phyloP scores from a whole-genome alignment of 64 coral and sea anemone genomes.

The Acropora tenuis region DNA sequence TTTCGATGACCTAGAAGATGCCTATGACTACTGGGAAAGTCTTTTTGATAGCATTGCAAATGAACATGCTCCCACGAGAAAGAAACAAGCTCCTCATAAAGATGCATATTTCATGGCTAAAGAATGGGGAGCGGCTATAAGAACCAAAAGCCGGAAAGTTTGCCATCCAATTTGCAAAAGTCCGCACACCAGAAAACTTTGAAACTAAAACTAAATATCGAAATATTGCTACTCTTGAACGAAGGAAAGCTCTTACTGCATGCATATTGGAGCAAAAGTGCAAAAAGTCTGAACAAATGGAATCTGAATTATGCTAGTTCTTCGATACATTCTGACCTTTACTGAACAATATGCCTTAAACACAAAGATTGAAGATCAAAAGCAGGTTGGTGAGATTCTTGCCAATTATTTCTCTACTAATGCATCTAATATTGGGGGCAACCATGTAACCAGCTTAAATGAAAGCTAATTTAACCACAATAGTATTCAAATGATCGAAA shows the following conservation, averaged over 20 bases:
- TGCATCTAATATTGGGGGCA: conserved; percentile 48
- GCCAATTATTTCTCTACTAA: conserved; percentile 32
- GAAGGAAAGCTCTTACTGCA: conserved; percentile 8
- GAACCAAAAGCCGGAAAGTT: background rate
- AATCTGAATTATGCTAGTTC: background rate
- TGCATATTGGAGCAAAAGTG: too few species aligned
- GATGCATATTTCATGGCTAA: conserved; percentile 15
- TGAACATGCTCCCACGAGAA: conserved; percentile 32
- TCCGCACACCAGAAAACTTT: conserved; percentile 20
- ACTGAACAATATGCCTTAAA: conserved; percentile 30
- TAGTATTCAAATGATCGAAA: conserved; percentile 25
- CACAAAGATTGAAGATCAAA: conserved; percentile 57
- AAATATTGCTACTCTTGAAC: conserved; percentile 21
- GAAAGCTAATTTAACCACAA: conserved; percentile 37
- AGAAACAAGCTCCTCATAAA: conserved; percentile 24
- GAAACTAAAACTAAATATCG: conserved; percentile 22
- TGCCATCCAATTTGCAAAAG: conserved; percentile 36
- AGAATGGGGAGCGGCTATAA: background rate
- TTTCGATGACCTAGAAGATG: conserved; percentile 18
- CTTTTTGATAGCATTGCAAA: conserved; percentile 38
- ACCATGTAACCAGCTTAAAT: conserved; percentile 39
- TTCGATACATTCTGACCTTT: background rate
- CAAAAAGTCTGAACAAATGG: background rate
- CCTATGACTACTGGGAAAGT: conserved; percentile 2
- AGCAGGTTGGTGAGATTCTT: conserved; percentile 38